Conservation (phyloP, 2,113 vertebrate genomes). For the Salvelinus sp. region DNA sequence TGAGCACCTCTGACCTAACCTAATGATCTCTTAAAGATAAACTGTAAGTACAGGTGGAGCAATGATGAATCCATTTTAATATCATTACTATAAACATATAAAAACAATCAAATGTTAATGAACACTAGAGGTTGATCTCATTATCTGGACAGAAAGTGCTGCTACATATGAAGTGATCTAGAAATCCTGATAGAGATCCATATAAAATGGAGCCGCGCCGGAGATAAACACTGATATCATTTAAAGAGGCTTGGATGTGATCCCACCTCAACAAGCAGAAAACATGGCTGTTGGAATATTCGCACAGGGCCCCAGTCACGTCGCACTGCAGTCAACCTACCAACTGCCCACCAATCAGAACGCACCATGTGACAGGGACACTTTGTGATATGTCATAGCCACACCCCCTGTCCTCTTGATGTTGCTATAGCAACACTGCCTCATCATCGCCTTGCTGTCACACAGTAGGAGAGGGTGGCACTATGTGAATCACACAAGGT, state of each 20-base stretch:
- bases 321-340: constrained; percentile 73
- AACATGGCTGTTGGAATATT: too few relatives aligned
- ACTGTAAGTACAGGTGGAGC: constrained; percentile 6
- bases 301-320: constrained; percentile 57
- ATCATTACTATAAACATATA: constrained; percentile 7
- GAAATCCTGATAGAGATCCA: too few relatives aligned
- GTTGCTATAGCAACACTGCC: constrained; percentile 60
- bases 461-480: constrained; percentile 37
- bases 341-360: constrained; percentile 60
- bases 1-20: too few relatives aligned
- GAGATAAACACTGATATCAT: too few relatives aligned
- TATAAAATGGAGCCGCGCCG: too few relatives aligned
- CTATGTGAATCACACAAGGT: constrained; percentile 31
- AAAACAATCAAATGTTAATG: too few relatives aligned
- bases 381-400: constrained; percentile 48
- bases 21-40: too few relatives aligned
- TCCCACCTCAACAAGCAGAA: too few relatives aligned
- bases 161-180: too few relatives aligned
- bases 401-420: constrained; percentile 23
- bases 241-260: too few relatives aligned
- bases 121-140: too few relatives aligned
- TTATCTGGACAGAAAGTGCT: too few relatives aligned
- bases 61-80: constrained; percentile 13
- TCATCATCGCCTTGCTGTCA: constrained; percentile 23
- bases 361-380: constrained; percentile 18